These are phyloP conservation scores for Bombus soroeensis DNA, from an alignment of 1,140 invertebrate genomes.

Conservation along the genomic window DNA sequence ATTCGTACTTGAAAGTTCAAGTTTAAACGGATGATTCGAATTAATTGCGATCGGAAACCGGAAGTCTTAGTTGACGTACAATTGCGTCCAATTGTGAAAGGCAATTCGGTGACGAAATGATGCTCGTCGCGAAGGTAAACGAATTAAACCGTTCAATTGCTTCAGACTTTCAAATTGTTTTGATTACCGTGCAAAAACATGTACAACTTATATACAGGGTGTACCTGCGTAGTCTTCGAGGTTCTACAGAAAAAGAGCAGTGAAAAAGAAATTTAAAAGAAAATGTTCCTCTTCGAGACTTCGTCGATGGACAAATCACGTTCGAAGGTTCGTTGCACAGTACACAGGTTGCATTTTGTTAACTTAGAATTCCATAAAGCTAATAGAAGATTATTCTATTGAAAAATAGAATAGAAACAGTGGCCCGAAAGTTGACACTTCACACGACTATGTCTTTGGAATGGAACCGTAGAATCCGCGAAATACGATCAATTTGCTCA, in stretches of 20 bases:
- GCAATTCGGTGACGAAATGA: background rate
- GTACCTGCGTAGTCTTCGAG: background rate
- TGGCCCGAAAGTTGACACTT: too few relatives aligned
- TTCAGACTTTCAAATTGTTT: background rate
- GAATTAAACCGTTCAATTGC: background rate
- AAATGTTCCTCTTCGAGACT: too few relatives aligned
- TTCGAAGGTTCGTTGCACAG: too few relatives aligned
- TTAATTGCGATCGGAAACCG: slow-evolving; percentile 22
- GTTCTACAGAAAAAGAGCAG: too few relatives aligned
- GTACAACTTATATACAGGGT: background rate
- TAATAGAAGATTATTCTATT: too few relatives aligned
- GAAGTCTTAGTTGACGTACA: slow-evolving; percentile 30
- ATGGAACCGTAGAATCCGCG: too few relatives aligned
- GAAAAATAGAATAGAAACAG: too few relatives aligned
- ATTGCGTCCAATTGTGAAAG: slow-evolving; percentile 20
- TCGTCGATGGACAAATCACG: rapidly evolving
- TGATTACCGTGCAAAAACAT: background rate
- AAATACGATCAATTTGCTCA: too few relatives aligned
- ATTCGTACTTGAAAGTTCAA: background rate
- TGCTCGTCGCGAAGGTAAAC: too few relatives aligned
- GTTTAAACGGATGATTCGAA: slow-evolving; percentile 1
- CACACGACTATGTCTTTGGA: rapidly evolving
- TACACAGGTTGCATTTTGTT: too few relatives aligned
- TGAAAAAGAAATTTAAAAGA: too few relatives aligned
- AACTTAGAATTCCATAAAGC: too few relatives aligned